Conservation (phyloP, 2,888 invertebrate genomes). For the Parascotia fuliginaria region DNA sequence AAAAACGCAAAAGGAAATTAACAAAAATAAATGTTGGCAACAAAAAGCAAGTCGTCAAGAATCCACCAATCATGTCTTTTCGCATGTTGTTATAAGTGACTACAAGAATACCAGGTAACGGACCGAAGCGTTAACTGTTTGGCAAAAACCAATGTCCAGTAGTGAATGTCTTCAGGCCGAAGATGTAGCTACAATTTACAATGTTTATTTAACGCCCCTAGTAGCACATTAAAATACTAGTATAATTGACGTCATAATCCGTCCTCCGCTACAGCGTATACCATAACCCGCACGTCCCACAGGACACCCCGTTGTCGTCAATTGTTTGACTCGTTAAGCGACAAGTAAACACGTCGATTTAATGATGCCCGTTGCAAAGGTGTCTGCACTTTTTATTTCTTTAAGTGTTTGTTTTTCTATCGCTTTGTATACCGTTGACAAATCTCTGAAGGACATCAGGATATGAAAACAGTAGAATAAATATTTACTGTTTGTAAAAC, state of each 20-base stretch:
- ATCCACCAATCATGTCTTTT: too few species aligned
- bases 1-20: too few species aligned
- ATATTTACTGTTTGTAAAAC: not conserved
- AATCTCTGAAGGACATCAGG: not conserved
- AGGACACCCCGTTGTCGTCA: slow-evolving; percentile 70
- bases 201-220: too few species aligned
- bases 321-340: slow-evolving; percentile 71
- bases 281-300: slow-evolving; percentile 41
- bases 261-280: slow-evolving; percentile 39
- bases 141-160: too few species aligned
- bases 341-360: slow-evolving; percentile 64
- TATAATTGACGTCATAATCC: not conserved
- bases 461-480: not conserved
- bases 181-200: too few species aligned
- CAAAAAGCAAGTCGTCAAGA: too few species aligned
- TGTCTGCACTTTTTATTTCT: slow-evolving; percentile 37
- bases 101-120: too few species aligned
- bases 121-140: too few species aligned
- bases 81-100: too few species aligned
- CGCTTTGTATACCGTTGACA: not conserved
- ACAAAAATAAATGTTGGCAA: too few species aligned
- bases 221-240: too few species aligned
- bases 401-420: slow-evolving; percentile 28
- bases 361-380: slow-evolving; percentile 51
- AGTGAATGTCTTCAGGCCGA: too few species aligned